phyloP scores from a whole-genome alignment of 1,140 invertebrate species.

The Drosophila navojoa region DNA sequence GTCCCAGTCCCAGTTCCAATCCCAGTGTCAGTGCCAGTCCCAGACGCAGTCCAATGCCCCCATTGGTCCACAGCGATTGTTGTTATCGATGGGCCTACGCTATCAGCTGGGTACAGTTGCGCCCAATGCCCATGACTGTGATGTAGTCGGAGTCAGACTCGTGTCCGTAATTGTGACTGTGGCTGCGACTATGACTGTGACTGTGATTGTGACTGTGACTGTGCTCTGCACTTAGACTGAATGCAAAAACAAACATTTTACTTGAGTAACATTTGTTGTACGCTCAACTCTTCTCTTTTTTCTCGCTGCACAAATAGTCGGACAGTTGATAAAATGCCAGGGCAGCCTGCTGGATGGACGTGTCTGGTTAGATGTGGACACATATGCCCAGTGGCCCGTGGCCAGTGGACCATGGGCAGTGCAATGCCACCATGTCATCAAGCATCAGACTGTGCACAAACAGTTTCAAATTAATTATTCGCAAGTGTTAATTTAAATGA shows the following conservation, averaged over 20 bases:
- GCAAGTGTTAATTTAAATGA: constrained; percentile 76
- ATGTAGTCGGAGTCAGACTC: constrained; percentile 8
- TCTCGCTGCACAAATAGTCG: constrained; percentile 55
- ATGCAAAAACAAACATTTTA: constrained; percentile 76
- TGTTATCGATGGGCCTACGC: constrained; percentile 77
- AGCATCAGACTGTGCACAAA: constrained; percentile 76
- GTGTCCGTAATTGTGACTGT: constrained; percentile 3
- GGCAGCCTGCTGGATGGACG: constrained; percentile 5
- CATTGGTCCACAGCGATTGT: constrained; percentile 33
- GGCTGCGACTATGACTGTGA: constrained; percentile 2
- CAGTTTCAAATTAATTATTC: constrained; percentile 82
- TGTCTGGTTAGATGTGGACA: constrained; percentile 53
- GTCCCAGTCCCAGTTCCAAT: constrained; percentile 9
- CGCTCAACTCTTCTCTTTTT: constrained; percentile 34
- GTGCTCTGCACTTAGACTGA: constrained; percentile 61
- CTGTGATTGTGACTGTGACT: constrained; percentile 5
- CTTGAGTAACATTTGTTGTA: constrained; percentile 72
- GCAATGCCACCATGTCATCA: constrained; percentile 60
- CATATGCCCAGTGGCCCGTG: constrained; percentile 38
- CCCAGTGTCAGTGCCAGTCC: constrained; percentile 6
- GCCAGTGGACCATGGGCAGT: not conserved
- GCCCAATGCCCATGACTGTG: constrained; percentile 27
- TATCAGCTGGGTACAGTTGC: constrained; percentile 62
- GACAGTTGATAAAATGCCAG: constrained; percentile 42
- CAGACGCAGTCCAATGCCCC: constrained; percentile 60